Evolutionary conservation across 2,888 invertebrate species (phyloP), one percentile per base, ranked within the genome.

Genomic region (Chrysolina americana): DNA sequence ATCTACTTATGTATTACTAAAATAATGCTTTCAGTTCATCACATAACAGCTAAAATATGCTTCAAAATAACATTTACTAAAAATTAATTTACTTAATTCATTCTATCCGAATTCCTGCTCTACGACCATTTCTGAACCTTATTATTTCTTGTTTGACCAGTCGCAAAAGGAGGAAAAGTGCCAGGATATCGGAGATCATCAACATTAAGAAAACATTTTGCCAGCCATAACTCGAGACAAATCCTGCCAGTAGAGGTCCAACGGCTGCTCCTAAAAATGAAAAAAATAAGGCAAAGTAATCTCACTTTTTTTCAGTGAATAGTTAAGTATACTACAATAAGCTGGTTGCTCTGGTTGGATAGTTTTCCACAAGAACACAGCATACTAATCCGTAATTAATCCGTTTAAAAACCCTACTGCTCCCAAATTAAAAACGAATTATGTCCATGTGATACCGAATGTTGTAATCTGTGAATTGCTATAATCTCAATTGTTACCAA

Each of bases 141-240:
- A 66, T 63, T 41, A 89, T 79, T 83, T 91, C 91, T 68, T 89
- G 88, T 78, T 87, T 83, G 3, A 89, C 89, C 78, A 91, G 89
- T 87, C 93, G 89, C 28, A 91, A 77, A 23, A 94, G 85, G 82
- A 96, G 90, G 80, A 95, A 79, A 73, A 97, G 89, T 0, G 98
- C 96, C 65, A 94, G 84, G 17, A 94, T 86, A 87, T 97, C 94
- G 23, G 98, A 93, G 0, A 89, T 86, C 87, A 98, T 97, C 15
- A 98, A 91, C 95, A 98, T 96, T 83, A 94, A 93, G 89, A 98
- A 98, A 0, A 98, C 98, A 84, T 93, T 91, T 62, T 93, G 90
- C 98, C 98, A 98, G 17, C 93, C 93, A 47, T 89, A 85, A 78
- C 89, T 88, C 0, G 95, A 94, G 11, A 97, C 93, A 64, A 95